Base-by-base conservation (phyloP, 2,797 vertebrate species). In the Mus caroli region DNA sequence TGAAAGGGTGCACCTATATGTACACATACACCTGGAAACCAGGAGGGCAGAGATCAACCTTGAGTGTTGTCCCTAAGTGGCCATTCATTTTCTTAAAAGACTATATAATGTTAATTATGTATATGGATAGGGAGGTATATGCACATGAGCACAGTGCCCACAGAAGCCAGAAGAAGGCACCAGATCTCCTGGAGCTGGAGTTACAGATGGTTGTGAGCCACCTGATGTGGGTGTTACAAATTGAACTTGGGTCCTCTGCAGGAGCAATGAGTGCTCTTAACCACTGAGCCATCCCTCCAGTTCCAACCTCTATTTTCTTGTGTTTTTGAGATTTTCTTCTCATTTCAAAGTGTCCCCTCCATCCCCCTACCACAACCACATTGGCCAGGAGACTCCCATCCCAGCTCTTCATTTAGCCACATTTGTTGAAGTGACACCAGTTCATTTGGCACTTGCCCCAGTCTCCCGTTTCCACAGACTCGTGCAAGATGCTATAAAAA, bases 301-400 rank as follows among this genome's bases (percentile, higher is more conserved):
- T 19, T 2, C 14, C 50, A 37, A 12, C 62, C 60, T 77, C 58
- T n/a, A 31, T n/a, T 52, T 85, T 24, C 31, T 67, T 67, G 20
- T 24, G 12, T 5, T 24, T 67, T 52, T 52, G 31, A n/a, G 43
- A 15, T 95, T 96, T 64, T 94, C 62, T 86, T 94, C 91, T 89
- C 84, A 91, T 43, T 52, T 79, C 85, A 96, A 94, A 75, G 64
- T 93, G 75, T 83, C 52, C 69, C 85, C 96, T 96, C 95, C 89
- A 97, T 82, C 7, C 52, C 52, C 85, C 94, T 64, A 84, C 93
- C 89, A 94, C 85, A 95, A 97, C 77, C 73, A 71, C n/a, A 76
- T 86, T 94, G 90, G 94, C 96, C 96, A 88, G 2, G 77, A 89
- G 75, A 22, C 54, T 54, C 46, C 11, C 1, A 0, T 28, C 19